Base-by-base conservation (phyloP, 1,140 invertebrate genomes). In the Saccostrea echinata region DNA sequence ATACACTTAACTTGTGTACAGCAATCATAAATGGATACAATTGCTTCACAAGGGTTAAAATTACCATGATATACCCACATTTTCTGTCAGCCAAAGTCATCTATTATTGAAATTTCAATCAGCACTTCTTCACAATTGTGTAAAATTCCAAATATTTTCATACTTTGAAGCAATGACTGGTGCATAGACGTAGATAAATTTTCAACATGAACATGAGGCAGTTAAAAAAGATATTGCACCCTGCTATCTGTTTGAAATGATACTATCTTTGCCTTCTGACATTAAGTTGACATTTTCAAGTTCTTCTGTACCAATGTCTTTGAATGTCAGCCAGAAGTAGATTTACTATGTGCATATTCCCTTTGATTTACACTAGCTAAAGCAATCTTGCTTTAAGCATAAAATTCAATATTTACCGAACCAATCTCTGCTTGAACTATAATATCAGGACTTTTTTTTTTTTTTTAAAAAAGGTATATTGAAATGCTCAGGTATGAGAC, bases 331-430 rank as follows among this genome's bases (percentile, higher is more conserved):
- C 13, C 55, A 61, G 27, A 27, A 30, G 6, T 76, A 16, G 9
- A 76, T 76, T 76, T 76, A 76, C 68, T 76, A 12, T 33, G 68
- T 27, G 24, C 68, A 30, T 33, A 76, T 76, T 76, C 27, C 30
- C 68, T 76, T 76, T 76, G 68, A 76, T 76, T 30, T 76, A 76
- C 68, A 76, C 68, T 30, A 30, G 27, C 13, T 30, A 76, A 76
- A 30, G 11, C 30, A 33, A 76, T 21, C 55, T 6, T 61, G 18
- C 55, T 61, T 61, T 61, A 18, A 61, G 21, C 55, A 76, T 27
- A 76, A 76, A 76, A 76, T 61, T 61, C 55, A 61, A 61, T 61
- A 61, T 61, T 61, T 61, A 61, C 30, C 2, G 4, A 76, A 24
- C 68, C 24, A 76, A 76, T 24, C 27, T 33, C 68, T 64, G 24